Evolutionary conservation across 2,888 invertebrate species (phyloP).

Genomic region (Napeogenes inachia): DNA sequence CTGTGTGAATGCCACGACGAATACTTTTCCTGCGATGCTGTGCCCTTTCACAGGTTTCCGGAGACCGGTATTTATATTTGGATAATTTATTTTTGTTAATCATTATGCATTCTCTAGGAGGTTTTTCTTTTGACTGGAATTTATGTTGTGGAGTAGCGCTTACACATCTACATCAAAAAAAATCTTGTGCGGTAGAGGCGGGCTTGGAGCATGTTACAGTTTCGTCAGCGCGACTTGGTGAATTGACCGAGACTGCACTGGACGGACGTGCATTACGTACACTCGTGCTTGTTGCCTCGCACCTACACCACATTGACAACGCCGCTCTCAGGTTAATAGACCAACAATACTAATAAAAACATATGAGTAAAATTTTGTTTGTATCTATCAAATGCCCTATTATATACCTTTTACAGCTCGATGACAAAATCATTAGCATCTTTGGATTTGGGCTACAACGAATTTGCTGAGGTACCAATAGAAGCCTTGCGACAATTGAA

Average conservation of each 20-base stretch:
- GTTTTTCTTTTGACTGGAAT: too few species aligned
- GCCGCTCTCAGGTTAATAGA: constrained; percentile 71
- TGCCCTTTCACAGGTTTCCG: constrained; percentile 56
- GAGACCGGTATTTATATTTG: constrained; percentile 39
- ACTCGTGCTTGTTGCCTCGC: constrained; percentile 86
- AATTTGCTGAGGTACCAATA: constrained; percentile 82
- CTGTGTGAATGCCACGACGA: constrained; percentile 52
- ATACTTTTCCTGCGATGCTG: constrained; percentile 51
- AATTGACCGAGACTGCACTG: constrained; percentile 85
- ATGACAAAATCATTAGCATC: constrained; percentile 86
- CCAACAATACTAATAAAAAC: not conserved
- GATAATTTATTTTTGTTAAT: not conserved
- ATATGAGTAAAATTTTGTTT: not conserved
- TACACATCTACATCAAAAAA: too few species aligned
- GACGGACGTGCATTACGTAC: constrained; percentile 84
- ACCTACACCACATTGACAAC: constrained; percentile 83
- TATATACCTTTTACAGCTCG: constrained; percentile 76
- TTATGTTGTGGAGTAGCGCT: too few species aligned
- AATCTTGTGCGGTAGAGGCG: constrained; percentile 31
- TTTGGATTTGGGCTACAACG: constrained; percentile 86
- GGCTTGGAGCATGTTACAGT: constrained; percentile 83
- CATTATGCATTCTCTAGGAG: too few species aligned
- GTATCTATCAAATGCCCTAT: not conserved
- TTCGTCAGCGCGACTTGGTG: constrained; percentile 78
- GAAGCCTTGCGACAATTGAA: constrained; percentile 80